A percentile compares a stretch with the other conserved stretches of the same genome.
Evolutionary conservation across 2,888 invertebrate genomes (phyloP).

Genomic region (Metallyticus violacea): DNA sequence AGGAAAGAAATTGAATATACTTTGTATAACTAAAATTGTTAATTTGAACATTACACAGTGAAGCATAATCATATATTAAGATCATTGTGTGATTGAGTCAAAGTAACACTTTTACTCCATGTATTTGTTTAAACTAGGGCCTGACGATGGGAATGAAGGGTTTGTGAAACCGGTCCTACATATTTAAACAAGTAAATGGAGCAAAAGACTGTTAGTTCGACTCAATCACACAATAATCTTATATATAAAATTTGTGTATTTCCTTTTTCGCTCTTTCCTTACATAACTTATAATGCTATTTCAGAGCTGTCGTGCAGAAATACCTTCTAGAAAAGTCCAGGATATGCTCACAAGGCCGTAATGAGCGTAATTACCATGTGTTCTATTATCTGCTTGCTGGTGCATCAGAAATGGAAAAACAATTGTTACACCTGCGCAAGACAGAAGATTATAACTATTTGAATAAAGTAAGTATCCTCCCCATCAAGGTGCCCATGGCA

Average conservation of each 20-base stretch:
- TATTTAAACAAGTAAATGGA: too few relatives aligned
- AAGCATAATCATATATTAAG: too few relatives aligned
- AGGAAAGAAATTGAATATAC: not conserved
- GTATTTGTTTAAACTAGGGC: too few relatives aligned
- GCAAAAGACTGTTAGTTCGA: too few relatives aligned
- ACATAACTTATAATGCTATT: conserved; percentile 37
- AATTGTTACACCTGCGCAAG: conserved; percentile 76
- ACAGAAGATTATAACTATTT: conserved; percentile 89
- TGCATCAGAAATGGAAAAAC: conserved; percentile 78
- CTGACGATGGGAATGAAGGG: too few relatives aligned
- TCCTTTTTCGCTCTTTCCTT: not conserved
- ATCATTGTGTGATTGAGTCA: too few relatives aligned
- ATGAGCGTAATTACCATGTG: conserved; percentile 95
- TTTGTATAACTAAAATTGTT: too few relatives aligned
- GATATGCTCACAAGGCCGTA: conserved; percentile 89
- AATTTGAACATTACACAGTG: too few relatives aligned
- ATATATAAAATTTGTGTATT: not conserved
- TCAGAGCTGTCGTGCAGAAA: conserved; percentile 89
- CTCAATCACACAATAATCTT: too few relatives aligned
- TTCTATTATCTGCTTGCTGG: conserved; percentile 94
- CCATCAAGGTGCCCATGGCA: too few relatives aligned
- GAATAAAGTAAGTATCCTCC: conserved; percentile 67
- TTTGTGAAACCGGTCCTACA: too few relatives aligned
- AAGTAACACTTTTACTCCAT: too few relatives aligned
- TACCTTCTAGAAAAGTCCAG: conserved; percentile 93